A percentile compares a stretch with the other conserved stretches of the same genome.
Conservation (phyloP, 1,140 invertebrate species). For the Cyrtorhinus lividipennis region DNA sequence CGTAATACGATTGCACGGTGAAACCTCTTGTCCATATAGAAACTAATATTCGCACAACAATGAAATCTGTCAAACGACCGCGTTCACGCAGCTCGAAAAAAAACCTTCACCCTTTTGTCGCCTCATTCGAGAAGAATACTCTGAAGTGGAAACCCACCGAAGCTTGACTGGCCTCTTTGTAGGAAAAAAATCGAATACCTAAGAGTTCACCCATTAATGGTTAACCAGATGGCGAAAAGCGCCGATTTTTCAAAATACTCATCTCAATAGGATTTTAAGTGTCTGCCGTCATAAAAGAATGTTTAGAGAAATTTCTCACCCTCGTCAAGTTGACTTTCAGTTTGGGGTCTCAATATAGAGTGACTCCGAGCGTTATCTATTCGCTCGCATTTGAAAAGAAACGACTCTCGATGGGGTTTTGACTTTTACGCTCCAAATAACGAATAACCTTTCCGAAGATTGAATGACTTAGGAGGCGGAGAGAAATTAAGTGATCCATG, state of each 20-base stretch:
- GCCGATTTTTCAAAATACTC: not conserved
- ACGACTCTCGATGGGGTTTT: not conserved
- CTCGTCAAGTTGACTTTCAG: not conserved
- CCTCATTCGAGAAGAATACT: not conserved
- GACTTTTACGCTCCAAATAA: not conserved
- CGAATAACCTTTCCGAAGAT: not conserved
- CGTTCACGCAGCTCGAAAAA: too few species aligned
- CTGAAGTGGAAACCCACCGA: not conserved
- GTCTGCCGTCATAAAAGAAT: not conserved
- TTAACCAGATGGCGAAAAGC: not conserved
- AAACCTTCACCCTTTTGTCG: not conserved
- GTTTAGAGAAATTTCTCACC: not conserved
- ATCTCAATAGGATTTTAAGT: not conserved
- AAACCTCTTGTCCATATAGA: too few species aligned
- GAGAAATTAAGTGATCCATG: not conserved
- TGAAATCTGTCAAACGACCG: not conserved
- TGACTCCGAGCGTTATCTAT: too few species aligned
- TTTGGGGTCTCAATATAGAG: not conserved
- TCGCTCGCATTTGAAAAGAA: too few species aligned
- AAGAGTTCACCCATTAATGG: not conserved
- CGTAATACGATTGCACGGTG: too few species aligned
- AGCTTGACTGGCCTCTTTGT: not conserved
- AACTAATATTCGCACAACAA: not conserved
- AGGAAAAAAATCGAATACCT: not conserved
- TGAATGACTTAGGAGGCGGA: not conserved